phyloP scores from a whole-genome alignment of 2,113 vertebrate species.

The Marcusenius ussheri region DNA sequence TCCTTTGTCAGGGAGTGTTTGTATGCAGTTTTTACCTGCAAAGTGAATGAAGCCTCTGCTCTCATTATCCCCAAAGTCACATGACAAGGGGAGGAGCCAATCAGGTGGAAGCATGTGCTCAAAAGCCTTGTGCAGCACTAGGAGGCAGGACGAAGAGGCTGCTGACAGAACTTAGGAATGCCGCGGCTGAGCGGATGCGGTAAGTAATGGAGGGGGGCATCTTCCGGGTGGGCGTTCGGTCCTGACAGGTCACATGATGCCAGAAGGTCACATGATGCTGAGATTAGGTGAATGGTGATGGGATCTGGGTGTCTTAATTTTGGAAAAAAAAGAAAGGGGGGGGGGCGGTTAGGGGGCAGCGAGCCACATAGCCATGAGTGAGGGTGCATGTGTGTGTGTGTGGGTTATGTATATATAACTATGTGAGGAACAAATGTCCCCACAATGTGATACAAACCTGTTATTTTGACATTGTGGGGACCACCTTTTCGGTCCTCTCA shows the following conservation, averaged over 20 bases:
- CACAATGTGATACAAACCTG: too few species aligned
- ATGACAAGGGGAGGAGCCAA: constrained; percentile 39
- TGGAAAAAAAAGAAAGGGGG: too few species aligned
- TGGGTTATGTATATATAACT: too few species aligned
- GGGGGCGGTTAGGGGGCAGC: too few species aligned
- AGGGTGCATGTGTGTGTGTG: not conserved
- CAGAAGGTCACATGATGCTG: not conserved
- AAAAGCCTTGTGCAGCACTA: constrained; percentile 45
- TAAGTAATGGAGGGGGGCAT: not conserved
- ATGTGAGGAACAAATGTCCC: too few species aligned
- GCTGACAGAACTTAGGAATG: not conserved
- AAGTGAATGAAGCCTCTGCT: constrained; percentile 33
- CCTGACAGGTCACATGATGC: not conserved
- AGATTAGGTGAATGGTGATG: not conserved
- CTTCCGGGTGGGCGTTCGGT: not conserved
- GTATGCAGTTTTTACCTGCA: constrained; percentile 49
- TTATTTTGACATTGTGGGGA: too few species aligned
- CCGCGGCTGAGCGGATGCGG: not conserved
- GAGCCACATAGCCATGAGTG: too few species aligned
- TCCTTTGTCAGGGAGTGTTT: not conserved
- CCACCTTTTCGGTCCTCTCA: too few species aligned
- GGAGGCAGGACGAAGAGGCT: not conserved
- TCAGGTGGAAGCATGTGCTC: constrained; percentile 43
- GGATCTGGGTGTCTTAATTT: not conserved
- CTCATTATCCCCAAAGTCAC: constrained; percentile 43